Evolutionary conservation across 1,140 invertebrate genomes (phyloP).

Genomic region (Neotoxoptera formosana): DNA sequence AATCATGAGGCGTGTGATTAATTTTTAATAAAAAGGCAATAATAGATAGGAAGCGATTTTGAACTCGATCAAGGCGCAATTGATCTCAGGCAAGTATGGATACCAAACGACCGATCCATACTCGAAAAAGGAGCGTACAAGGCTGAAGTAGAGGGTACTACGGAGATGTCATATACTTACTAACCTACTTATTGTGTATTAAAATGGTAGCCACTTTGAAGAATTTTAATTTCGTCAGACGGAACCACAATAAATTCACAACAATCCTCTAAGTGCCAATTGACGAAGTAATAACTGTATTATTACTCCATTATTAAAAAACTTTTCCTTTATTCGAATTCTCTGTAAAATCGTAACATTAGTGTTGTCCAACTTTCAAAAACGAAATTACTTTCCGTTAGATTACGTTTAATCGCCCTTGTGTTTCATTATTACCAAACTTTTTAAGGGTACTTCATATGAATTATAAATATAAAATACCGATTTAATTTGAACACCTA

Average conservation of each 20-base stretch:
- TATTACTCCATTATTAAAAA: conserved; percentile 31
- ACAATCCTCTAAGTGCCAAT: not conserved
- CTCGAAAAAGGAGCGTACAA: no score
- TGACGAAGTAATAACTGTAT: conserved; percentile 24
- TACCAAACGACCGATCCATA: no score
- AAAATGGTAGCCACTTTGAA: not conserved
- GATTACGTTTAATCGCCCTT: not conserved
- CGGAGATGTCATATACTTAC: no score
- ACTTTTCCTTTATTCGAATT: conserved; percentile 21
- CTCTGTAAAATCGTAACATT: not conserved
- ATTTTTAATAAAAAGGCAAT: no score
- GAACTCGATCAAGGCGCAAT: no score
- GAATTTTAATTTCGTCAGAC: not conserved
- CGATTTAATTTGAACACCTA: not conserved
- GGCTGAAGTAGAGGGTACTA: no score
- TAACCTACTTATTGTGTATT: not conserved
- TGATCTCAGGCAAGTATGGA: no score
- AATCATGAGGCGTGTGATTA: no score
- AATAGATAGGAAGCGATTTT: no score
- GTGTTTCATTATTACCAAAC: not conserved
- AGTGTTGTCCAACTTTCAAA: not conserved
- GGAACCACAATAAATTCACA: not conserved
- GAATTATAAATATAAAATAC: not conserved
- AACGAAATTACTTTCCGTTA: not conserved
- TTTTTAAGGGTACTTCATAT: not conserved